Evolutionary conservation across 2,113 vertebrate genomes (phyloP), one percentile per base, ranked within the genome.

Genomic region (Solea solea): DNA sequence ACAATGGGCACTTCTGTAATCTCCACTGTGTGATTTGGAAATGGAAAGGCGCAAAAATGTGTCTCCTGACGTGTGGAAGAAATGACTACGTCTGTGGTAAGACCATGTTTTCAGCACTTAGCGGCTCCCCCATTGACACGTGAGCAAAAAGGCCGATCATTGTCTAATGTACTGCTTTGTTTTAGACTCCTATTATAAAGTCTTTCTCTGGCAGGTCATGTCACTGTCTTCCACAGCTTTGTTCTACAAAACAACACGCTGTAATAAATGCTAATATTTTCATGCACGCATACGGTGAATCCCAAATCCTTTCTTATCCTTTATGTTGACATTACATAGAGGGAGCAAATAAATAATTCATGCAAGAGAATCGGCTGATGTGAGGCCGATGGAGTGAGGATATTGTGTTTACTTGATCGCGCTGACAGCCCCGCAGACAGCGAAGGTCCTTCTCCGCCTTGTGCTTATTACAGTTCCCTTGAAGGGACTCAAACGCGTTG

Each of bases 1-100:
- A 87, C 84, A 91, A 83, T 76, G 75, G 85, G 77, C 10, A 73
- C 67, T 77, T 76, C 51, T 76, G 50, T 84, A 84, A 89, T 86
- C 82, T 87, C 69, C 68, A 73, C 64, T 65, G 84, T 81, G 82
- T 78, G 77, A 77, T 80, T 79, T 53, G 45, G 53, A 85, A 83
- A 88, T 78, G 57, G 76, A 84, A 88, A 86, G 46, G 57, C 60
- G 57, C 76, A 54, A 46, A 72, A 82, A 90, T 83, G 69, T 82
- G 64, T 81, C 78, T 78, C 76, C 61, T 83, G 61, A 69, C 78
- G 50, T 57, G 79, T 54, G 53, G 61, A 55, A 57, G 14, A 78
- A 79, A 74, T 66, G 28, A 49, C 56, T 82, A 54, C 65, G 48
- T 54, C 57, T 67, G 25, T 62, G 48, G 60, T 44, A 55, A 68